Evolutionary conservation across 2,888 invertebrate species (phyloP), one percentile per base, ranked within the genome.

Genomic region (Pogonocherus hispidulus): DNA sequence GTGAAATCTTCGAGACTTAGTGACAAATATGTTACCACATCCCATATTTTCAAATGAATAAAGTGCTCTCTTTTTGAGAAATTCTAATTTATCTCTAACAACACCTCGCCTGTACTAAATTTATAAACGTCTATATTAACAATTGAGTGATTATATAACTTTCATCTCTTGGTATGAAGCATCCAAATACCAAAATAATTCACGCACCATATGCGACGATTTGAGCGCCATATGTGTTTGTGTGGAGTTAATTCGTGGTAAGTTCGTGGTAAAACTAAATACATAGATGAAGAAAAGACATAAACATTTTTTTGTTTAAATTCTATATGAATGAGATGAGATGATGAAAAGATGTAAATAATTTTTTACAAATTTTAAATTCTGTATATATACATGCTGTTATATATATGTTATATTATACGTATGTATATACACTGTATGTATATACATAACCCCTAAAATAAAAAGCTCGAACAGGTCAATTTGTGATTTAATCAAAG

Each of bases 91-190:
- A 32, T 32, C 32, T 32, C 49, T 51, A 14, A 14, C 41, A 18
- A 55, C 55, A 22, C 11, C 41, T 19, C 41, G 20, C 37, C 55
- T 16, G 32, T 20, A 19, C 4, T 41, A 20, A 35, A 55, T 35
- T 35, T 19, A 35, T 55, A 37, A 55, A 35, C 32, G 19, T 41
- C 27, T 55, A n/a, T 22, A n/a, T 14, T 20, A 41, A 22, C 41
- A 55, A 55, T 37, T n/a, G 22, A 8, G 20, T 55, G 37, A 37
- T 18, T 41, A 55, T 19, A 19, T 55, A 55, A 55, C 55, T 55
- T 55, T 55, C 55, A 20, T 41, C 37, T n/a, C n/a, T 55, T 41
- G 37, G 22, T 55, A 19, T 20, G 20, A 4, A 35, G 18, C 22
- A 41, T n/a, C n/a, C n/a, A n/a, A n/a, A n/a, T n/a, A n/a, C n/a